Base-by-base conservation (phyloP, 2,888 invertebrate species). In the Watsonalla cultraria region DNA sequence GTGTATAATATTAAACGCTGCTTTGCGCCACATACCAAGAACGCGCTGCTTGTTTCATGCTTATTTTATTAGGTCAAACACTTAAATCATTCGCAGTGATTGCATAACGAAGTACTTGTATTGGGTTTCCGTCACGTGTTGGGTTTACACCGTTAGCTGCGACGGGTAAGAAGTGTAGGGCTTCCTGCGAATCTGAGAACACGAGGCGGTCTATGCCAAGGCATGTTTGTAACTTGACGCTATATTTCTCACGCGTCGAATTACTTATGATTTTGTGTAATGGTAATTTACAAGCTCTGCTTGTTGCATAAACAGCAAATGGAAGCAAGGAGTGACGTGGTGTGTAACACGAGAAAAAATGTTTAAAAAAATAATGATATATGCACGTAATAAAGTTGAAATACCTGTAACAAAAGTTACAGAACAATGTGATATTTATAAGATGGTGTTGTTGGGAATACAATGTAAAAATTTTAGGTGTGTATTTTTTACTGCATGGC, bases 161-260 rank as follows among this genome's bases (percentile, higher is more conserved):
- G 62, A 65, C 68, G 66, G 65, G 68, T 66, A 67, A 71, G 68
- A 71, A 70, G 62, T 72, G 70, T 72, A 70, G 58, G 68, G 66
- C 71, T 76, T 71, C 68, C 54, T 57, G 62, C 56, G 66, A 61
- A 61, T 59, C 60, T 52, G 58, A 47, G 52, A 61, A 55, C 59
- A 57, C 61, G 57, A 55, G 65, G 58, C 71, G 66, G 72, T 71
- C 65, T 64, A 62, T 64, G 58, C 55, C 60, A 54, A 57, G 59
- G 57, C 70, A 68, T 66, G 72, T 70, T 69, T 67, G 76, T 74
- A 76, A 77, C 71, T 66, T 64, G 68, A 74, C 61, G 66, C 72
- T 71, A 72, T 70, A 73, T 72, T 78, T 80, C 78, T 72, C 76
- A 78, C 77, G 78, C 72, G 63, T 76, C 70, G 55, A 60, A 62